Evolutionary conservation across 2,797 vertebrate species (phyloP).

Genomic region (Acipenser transmontanus): DNA sequence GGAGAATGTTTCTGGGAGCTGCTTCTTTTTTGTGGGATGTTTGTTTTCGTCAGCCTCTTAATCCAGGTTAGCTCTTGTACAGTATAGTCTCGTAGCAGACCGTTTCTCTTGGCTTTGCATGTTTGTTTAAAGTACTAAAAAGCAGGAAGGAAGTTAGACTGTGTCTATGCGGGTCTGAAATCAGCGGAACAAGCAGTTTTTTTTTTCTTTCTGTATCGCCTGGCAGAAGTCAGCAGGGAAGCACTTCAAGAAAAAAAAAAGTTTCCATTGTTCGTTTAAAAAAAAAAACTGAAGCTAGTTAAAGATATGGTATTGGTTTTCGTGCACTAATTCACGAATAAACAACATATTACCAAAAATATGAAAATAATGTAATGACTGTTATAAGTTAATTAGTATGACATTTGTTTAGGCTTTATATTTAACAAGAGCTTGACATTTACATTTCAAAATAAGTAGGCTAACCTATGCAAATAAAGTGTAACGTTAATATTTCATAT

Average conservation of each 20-base stretch:
- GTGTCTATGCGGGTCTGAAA: constrained; percentile 63
- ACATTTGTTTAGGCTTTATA: too few species aligned
- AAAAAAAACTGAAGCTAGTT: constrained; percentile 6
- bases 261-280: constrained; percentile 19
- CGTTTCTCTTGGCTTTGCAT: constrained; percentile 26
- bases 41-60: constrained; percentile 3
- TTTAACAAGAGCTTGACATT: too few species aligned
- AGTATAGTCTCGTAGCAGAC: constrained; percentile 25
- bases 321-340: too few species aligned
- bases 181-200: constrained; percentile 68
- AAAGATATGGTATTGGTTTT: too few species aligned
- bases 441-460: too few species aligned
- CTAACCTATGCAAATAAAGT: too few species aligned
- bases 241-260: constrained; percentile 19
- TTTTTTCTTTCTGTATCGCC: constrained; percentile 54
- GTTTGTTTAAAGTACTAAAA: constrained; percentile 53
- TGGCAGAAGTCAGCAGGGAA: constrained; percentile 34
- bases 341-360: too few species aligned
- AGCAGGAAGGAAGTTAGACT: constrained; percentile 81
- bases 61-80: constrained; percentile 17
- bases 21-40: neutral
- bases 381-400: too few species aligned
- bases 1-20: too few species aligned
- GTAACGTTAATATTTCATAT: too few species aligned
- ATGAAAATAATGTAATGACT: too few species aligned